Base-by-base conservation (phyloP, 1,140 invertebrate genomes). In the Archegozetes longisetosus region DNA sequence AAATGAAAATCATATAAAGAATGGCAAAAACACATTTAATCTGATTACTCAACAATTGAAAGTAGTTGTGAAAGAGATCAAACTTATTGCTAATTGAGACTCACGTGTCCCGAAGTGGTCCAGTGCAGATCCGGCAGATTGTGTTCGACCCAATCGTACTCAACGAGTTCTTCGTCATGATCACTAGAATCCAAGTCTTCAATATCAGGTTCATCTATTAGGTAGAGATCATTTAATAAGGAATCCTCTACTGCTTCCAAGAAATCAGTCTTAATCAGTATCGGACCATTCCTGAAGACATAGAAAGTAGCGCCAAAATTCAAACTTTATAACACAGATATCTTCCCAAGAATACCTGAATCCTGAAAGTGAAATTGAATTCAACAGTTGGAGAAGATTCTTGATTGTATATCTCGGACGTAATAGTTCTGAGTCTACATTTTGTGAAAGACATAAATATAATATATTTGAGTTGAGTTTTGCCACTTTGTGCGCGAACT, bases 381-480 rank as follows among this genome's bases (percentile, higher is more conserved):
- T 59, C 17, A 87, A 70, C 62, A 88, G 76, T 58, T 80, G 75
- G 60, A 85, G 71, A 24, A 89, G 69, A 72, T 88, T 88, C 64
- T 81, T 78, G 29, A 88, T 70, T 1, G 85, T 85, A 66, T 81
- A 79, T 66, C 78, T 76, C 25, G 84, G 79, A 68, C 82, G 78
- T 24, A 88, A 68, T 3, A 76, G 69, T 13, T 77, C 72, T 25
- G 78, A 68, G 67, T 82, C 76, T 13, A 86, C 80, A 66, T 82
- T 80, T 72, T 88, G 85, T 1, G 82, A 81, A 64, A 86, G 82
- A 70, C 86, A 88, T 59, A 89, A 71, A 72, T 86, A 82, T 64
- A 89, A 71, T 49, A 89, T 78, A 68, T 89, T 89, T 56, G 83
- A 79, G 73, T 89, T 88, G 20, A 90, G 75, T 58, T 81, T 78